phyloP scores from a whole-genome alignment of 1,140 invertebrate genomes.

The Drosophila lini region DNA sequence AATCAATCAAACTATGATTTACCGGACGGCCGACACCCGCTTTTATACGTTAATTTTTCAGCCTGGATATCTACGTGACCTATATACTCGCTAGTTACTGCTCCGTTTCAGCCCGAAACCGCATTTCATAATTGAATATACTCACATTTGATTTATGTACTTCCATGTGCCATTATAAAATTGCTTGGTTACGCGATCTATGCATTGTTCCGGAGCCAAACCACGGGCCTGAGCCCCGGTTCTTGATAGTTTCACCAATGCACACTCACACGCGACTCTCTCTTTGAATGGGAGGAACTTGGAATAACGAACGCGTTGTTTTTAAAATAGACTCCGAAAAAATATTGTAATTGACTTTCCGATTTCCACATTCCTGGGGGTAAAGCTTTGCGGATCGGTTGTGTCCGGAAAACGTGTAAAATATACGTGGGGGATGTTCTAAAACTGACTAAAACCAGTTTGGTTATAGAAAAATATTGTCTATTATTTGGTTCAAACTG shows the following conservation, averaged over 20 bases:
- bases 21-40: conserved; percentile 24
- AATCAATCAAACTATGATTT: conserved; percentile 82
- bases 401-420: not conserved
- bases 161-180: conserved; percentile 66
- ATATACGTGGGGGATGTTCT: not conserved
- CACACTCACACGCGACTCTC: conserved; percentile 29
- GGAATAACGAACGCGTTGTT: conserved; percentile 39
- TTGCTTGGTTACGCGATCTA: conserved; percentile 73
- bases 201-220: conserved; percentile 34
- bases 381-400: conserved; percentile 12
- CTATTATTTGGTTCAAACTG: not conserved
- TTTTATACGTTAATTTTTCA: conserved; percentile 65
- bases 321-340: conserved; percentile 29
- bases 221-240: conserved; percentile 26
- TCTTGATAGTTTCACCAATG: conserved; percentile 3
- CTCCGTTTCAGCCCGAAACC: conserved; percentile 35
- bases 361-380: conserved; percentile 51
- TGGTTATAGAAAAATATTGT: not conserved
- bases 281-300: conserved; percentile 28
- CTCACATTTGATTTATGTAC: conserved; percentile 50
- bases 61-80: conserved; percentile 72
- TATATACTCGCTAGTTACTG: conserved; percentile 33
- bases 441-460: not conserved
- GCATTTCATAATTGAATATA: conserved; percentile 65
- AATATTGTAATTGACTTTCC: conserved; percentile 16